Evolutionary conservation across 1,140 invertebrate species (phyloP).

Genomic region (Bombus pyrosoma): DNA sequence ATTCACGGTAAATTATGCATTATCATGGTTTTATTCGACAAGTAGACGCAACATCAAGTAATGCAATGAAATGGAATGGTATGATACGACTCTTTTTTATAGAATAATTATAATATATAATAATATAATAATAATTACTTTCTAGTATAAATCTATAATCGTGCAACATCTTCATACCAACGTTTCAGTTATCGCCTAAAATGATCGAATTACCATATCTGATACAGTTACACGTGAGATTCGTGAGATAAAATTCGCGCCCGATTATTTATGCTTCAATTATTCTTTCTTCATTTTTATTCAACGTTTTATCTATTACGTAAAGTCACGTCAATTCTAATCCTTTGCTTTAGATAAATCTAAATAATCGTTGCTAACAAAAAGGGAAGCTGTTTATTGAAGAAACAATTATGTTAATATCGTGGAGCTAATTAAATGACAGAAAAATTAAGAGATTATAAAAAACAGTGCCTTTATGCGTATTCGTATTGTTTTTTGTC

Average conservation of each 20-base stretch:
- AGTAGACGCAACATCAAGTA: not conserved
- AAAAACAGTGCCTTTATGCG: too few relatives aligned
- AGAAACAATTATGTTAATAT: not conserved
- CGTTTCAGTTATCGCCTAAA: not conserved
- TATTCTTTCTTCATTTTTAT: not conserved
- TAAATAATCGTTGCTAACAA: not conserved
- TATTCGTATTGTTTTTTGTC: too few relatives aligned
- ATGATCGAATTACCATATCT: not conserved
- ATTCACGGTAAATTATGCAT: not conserved
- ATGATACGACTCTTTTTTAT: not conserved
- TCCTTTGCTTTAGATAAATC: not conserved
- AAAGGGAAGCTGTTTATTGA: not conserved
- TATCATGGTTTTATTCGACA: not conserved
- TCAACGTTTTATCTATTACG: not conserved
- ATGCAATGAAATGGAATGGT: not conserved
- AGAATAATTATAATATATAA: not conserved
- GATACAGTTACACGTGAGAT: not conserved
- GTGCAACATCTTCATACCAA: not conserved
- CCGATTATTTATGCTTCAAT: not conserved
- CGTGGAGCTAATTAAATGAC: not conserved
- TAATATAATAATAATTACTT: not conserved
- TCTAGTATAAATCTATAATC: too few relatives aligned
- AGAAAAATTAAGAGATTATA: not conserved
- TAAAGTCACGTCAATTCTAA: not conserved
- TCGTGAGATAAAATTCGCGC: not conserved